Conservation (phyloP, 2,888 invertebrate genomes). For the Protonemura montana region DNA sequence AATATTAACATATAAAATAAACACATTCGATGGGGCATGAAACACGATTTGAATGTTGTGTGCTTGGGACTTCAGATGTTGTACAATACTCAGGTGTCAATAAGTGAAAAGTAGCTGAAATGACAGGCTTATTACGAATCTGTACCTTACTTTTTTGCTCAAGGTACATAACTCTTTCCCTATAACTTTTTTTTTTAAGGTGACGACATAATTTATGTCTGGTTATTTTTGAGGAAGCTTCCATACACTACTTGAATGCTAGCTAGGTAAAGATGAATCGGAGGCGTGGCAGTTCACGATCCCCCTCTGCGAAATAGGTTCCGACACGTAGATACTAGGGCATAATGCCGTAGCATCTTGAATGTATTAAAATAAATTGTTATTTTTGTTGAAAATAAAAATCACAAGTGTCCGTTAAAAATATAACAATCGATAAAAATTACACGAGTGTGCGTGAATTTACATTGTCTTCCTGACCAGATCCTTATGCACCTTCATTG, state of each 20-base stretch:
- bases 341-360: conserved; percentile 46
- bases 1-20: neutral
- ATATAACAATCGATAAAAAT: conserved; percentile 36
- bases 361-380: conserved; percentile 56
- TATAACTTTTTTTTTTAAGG: conserved; percentile 41
- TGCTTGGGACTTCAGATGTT: conserved; percentile 36
- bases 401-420: conserved; percentile 53
- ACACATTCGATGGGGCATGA: conserved; percentile 19
- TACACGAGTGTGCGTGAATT: neutral
- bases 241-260: conserved; percentile 37
- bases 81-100: conserved; percentile 42
- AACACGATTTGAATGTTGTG: neutral
- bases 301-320: conserved; percentile 8
- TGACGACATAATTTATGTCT: conserved; percentile 38
- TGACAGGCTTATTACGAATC: conserved; percentile 37
- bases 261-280: conserved; percentile 17
- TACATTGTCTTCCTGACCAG: neutral
- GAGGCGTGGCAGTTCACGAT: conserved; percentile 25
- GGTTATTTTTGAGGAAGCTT: conserved; percentile 41
- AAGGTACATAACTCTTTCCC: conserved; percentile 38
- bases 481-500: neutral
- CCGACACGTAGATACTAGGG: conserved; percentile 36
- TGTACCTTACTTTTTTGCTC: conserved; percentile 42
- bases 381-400: conserved; percentile 62
- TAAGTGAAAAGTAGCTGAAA: conserved; percentile 27